Conservation (phyloP, 2,113 vertebrate genomes). For the Pithys albifrons region DNA sequence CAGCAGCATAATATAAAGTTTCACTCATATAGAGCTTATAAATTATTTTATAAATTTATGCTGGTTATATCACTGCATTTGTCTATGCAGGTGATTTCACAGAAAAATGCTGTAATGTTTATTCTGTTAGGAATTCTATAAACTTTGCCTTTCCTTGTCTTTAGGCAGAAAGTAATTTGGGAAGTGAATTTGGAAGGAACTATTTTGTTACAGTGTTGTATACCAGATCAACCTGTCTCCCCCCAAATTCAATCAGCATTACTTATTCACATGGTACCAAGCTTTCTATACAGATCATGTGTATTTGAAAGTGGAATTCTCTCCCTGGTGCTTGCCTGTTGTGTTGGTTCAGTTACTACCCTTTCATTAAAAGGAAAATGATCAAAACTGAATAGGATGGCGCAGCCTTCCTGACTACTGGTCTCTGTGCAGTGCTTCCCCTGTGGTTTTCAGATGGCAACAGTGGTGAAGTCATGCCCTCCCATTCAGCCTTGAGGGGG, state of each 20-base stretch:
- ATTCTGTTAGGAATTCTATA: neutral
- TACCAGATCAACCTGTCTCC: neutral
- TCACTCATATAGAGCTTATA: neutral
- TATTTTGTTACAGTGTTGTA: neutral
- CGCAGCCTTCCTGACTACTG: neutral
- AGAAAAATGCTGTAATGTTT: neutral
- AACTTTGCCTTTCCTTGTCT: neutral
- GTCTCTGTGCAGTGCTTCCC: rapidly evolving
- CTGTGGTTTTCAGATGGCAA: rapidly evolving
- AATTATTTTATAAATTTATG: neutral
- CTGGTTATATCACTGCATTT: neutral
- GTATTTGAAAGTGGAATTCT: neutral
- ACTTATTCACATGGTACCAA: neutral
- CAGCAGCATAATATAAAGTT: neutral
- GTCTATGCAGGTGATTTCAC: neutral
- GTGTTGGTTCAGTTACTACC: neutral
- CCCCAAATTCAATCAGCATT: neutral
- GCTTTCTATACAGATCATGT: neutral
- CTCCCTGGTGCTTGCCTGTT: neutral
- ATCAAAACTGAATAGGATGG: neutral
- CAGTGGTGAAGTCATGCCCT: neutral
- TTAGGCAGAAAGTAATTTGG: neutral
- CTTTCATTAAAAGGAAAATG: neutral
- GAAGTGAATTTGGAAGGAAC: neutral
- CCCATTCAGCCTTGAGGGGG: neutral